Evolutionary conservation across 1,140 invertebrate species (phyloP), one percentile per base, ranked within the genome.

Genomic region (Metaphire vulgaris): DNA sequence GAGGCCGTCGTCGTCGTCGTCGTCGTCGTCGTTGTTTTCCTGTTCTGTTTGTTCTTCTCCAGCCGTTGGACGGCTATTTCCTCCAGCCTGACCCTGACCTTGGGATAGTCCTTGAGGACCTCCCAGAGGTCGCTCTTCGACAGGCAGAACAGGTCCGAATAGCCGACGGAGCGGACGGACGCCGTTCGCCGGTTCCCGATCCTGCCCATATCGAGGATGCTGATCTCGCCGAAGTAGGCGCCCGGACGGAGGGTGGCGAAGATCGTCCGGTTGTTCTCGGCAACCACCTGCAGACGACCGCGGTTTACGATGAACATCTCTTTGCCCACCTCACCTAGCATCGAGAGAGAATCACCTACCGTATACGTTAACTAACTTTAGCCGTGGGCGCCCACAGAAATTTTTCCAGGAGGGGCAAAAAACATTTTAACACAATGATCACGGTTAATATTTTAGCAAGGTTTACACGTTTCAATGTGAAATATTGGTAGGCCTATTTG

Each of bases 181-280:
- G 96, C 96, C 86, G 96, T 98, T 85, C 95, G 90, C 85, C 96
- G 90, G 89, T 99, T 99, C 84, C 96, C 96, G 91, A 95, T 95
- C 84, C 95, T 97, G 87, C 96, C 96, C 95, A 99, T 99, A 90
- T 99, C 99, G 86, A 99, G 91, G 88, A 99, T 98, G 89, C 94
- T 96, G 89, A 99, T 98, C 90, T 99, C 97, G 81, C 97, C 97
- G 89, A 99, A 99, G 90, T 99, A 99, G 86, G 94, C 97, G 86
- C 96, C 96, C n/a, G 84, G 64, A 81, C 83, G 85, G 0, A 99
- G 89, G 76, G 95, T 98, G 79, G 96, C 96, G 83, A 99, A 89
- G 66, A 98, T 95, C 30, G 94, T 96, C 87, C 95, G 94, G 71
- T 96, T 96, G 77, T 85, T 85, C 88, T 98, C 96, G 26, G 94